A percentile compares a stretch with the other conserved stretches of the same genome.
Evolutionary conservation across 2,113 vertebrate genomes (phyloP).

Genomic region (Menidia beryllina): DNA sequence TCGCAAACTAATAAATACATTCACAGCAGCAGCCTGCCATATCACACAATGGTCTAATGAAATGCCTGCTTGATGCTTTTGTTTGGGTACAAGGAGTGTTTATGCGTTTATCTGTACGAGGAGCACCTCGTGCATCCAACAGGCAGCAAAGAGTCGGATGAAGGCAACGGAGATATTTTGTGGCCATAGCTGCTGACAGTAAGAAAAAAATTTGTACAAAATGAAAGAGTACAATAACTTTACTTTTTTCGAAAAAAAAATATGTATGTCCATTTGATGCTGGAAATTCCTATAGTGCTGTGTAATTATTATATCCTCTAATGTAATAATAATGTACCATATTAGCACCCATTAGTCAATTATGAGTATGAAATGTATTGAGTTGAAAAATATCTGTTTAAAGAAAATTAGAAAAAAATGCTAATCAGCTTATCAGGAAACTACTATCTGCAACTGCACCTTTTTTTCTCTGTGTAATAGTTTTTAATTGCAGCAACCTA

Average conservation of each 20-base stretch:
- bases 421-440: accelerated
- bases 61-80: slow-evolving; percentile 83
- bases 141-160: slow-evolving; percentile 31
- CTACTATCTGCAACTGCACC: not conserved
- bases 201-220: not conserved
- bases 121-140: slow-evolving; percentile 56
- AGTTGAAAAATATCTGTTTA: too few relatives aligned
- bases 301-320: too few relatives aligned
- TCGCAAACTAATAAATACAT: slow-evolving; percentile 86
- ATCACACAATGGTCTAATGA: slow-evolving; percentile 83
- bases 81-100: slow-evolving; percentile 82
- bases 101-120: slow-evolving; percentile 78
- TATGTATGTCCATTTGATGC: too few relatives aligned
- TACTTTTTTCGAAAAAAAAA: too few relatives aligned
- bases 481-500: not conserved
- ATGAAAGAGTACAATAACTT: too few relatives aligned
- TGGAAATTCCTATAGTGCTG: too few relatives aligned
- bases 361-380: not conserved
- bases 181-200: not conserved
- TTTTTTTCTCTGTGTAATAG: not conserved
- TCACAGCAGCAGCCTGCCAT: slow-evolving; percentile 81
- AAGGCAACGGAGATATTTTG: slow-evolving; percentile 6
- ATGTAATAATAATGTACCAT: too few relatives aligned
- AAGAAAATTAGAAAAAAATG: not conserved
- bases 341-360: too few relatives aligned